Percentiles rank a stretch among this genome's conserved stretches.
These are phyloP conservation scores for Coenobita brevimanus DNA, from an alignment of 1,140 invertebrate genomes.

Conservation along the genomic window DNA sequence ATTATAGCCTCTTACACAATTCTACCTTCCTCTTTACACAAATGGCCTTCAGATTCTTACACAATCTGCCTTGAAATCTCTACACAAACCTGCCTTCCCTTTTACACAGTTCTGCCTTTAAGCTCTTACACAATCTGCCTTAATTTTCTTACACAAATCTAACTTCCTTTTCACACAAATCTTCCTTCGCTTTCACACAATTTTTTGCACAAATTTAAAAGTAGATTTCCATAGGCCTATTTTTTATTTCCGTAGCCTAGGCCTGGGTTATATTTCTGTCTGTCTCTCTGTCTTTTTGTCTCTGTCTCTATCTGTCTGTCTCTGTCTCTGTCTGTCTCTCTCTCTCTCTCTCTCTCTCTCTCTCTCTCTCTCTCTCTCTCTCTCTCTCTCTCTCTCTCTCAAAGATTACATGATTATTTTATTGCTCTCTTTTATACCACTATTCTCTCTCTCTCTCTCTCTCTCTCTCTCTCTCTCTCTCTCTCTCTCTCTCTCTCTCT, in stretches of 20 bases:
- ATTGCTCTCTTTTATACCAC: neutral
- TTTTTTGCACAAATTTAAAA: neutral
- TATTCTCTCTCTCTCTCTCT: neutral
- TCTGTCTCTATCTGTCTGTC: too few relatives aligned
- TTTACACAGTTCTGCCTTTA: too few relatives aligned
- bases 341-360: neutral
- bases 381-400: neutral
- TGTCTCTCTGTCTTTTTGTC: too few relatives aligned
- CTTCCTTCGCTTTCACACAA: neutral
- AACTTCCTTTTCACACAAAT: neutral
- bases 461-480: neutral
- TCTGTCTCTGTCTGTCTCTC: constrained; percentile 14
- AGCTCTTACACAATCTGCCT: too few relatives aligned
- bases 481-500: neutral
- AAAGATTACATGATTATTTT: neutral
- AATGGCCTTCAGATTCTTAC: too few relatives aligned
- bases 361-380: neutral
- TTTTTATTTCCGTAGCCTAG: neutral
- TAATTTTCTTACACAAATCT: too few relatives aligned
- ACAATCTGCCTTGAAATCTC: too few relatives aligned
- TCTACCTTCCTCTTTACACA: too few relatives aligned
- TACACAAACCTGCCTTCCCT: too few relatives aligned
- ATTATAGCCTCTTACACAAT: too few relatives aligned
- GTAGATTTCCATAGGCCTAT: neutral
- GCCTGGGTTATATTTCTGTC: too few relatives aligned